Base-by-base conservation (phyloP, 2,797 vertebrate genomes). In the Lagodon rhomboides region DNA sequence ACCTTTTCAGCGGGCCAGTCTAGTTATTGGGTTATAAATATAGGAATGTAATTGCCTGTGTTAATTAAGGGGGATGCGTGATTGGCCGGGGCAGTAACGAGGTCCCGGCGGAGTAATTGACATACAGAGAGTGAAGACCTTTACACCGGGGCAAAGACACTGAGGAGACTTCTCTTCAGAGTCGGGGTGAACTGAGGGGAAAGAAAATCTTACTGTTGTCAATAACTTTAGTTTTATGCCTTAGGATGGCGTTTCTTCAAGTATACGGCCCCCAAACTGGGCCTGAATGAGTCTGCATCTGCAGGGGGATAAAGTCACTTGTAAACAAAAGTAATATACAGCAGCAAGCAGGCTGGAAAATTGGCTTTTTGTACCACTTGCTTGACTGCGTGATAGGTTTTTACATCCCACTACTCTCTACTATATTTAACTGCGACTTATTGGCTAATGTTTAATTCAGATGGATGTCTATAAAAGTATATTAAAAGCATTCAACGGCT, bases 21-120 rank as follows among this genome's bases (percentile, higher is more conserved):
- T 83, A 59, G 80, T 90, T 91, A 90, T 81, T 85, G 80, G 84
- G 90, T 84, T 86, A 89, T 90, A 91, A 92, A 93, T 91, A 92
- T 62, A 88, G 79, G 68, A 88, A 80, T 77, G 89, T 87, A 85
- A 91, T 93, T 89, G 84, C 73, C 87, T 65, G 88, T 83, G 85
- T 91, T 94, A 92, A 94, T 92, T 91, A 92, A 91, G 44, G 67
- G 46, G 53, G 79, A 12, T n/a, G 65, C 27, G 47, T 85, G 86
- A 92, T 93, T 93, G 92, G 87, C 85, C 38, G 50, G 70, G 72
- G 68, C 76, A 23, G 80, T 89, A 90, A 91, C 88, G 27, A 89
- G 87, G 80, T 89, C 90, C 82, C 90, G 27, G 71, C 0, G 79
- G 90, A 83, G 86, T 80, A 56, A 85, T 65, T 93, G 88, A 79